These are phyloP conservation scores for Silurus meridionalis DNA, from an alignment of 2,113 vertebrate genomes.

Conservation along the genomic window DNA sequence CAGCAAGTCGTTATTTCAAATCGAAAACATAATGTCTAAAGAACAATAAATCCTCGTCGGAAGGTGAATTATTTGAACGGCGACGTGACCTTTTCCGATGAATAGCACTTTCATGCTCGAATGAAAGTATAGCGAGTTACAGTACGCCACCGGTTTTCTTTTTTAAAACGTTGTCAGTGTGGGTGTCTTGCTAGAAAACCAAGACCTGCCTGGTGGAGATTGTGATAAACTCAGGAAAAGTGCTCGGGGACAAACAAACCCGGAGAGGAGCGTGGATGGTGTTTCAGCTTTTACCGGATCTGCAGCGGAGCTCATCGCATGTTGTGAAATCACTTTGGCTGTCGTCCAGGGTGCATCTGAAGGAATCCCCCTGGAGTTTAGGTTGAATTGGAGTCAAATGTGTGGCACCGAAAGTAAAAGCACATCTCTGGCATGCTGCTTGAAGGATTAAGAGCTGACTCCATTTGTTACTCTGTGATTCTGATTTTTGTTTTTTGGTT, in stretches of 20 bases:
- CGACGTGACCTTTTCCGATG: slow-evolving; percentile 64
- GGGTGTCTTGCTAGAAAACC: slow-evolving; percentile 62
- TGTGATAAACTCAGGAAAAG: slow-evolving; percentile 56
- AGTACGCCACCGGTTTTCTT: slow-evolving; percentile 53
- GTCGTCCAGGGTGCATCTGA: slow-evolving; percentile 56
- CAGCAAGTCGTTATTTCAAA: slow-evolving; percentile 39
- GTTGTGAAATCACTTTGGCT: slow-evolving; percentile 68
- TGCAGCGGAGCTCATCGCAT: slow-evolving; percentile 60
- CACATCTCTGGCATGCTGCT: slow-evolving; percentile 30
- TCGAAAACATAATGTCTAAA: slow-evolving; percentile 21
- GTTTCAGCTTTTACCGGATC: slow-evolving; percentile 59
- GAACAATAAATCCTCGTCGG: slow-evolving; percentile 48
- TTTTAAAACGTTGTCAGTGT: slow-evolving; percentile 58
- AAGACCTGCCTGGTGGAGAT: slow-evolving; percentile 60
- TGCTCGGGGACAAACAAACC: slow-evolving; percentile 61
- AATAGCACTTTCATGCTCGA: slow-evolving; percentile 61
- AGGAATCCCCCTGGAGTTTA: slow-evolving; percentile 65
- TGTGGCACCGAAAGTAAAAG: slow-evolving; percentile 58
- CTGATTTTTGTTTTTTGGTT: slow-evolving; percentile 25
- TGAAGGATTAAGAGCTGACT: background rate
- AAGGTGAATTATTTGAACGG: slow-evolving; percentile 19
- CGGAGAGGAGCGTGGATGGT: slow-evolving; percentile 55
- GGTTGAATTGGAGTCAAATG: slow-evolving; percentile 59
- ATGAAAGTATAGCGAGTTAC: slow-evolving; percentile 65
- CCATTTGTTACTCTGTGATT: background rate